A percentile compares a stretch with the other conserved stretches of the same genome.
Evolutionary conservation across 2,888 invertebrate species (phyloP).

Genomic region (Phortica magna): DNA sequence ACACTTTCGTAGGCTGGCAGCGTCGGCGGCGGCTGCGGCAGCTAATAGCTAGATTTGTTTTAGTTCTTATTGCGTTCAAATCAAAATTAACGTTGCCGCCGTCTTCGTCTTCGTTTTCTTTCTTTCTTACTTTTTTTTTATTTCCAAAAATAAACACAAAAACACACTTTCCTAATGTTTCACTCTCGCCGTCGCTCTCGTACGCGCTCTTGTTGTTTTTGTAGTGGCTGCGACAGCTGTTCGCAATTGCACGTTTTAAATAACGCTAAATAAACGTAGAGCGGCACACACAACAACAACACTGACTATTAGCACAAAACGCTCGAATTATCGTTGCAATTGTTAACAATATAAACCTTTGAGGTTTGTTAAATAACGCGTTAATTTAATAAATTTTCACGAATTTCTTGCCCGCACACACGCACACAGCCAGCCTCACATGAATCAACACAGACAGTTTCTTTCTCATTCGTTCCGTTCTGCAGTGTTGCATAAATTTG

Average conservation of each 20-base stretch:
- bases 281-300: background rate
- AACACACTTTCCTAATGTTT: constrained; percentile 47
- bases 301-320: background rate
- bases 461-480: constrained; percentile 33
- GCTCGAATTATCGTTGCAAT: background rate
- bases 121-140: constrained; percentile 37
- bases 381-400: constrained; percentile 7
- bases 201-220: background rate
- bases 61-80: constrained; percentile 39
- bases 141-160: constrained; percentile 66
- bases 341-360: background rate
- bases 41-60: constrained; percentile 53
- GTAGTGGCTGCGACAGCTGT: constrained; percentile 42
- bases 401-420: constrained; percentile 1
- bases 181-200: constrained; percentile 1
- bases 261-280: background rate
- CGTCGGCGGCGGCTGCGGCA: background rate
- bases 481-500: constrained; percentile 37
- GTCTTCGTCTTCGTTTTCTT: constrained; percentile 22
- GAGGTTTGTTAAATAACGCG: background rate
- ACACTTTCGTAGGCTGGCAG: constrained; percentile 49
- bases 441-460: constrained; percentile 29
- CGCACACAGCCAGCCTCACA: background rate
- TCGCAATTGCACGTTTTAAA: constrained; percentile 33
- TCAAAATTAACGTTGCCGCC: constrained; percentile 16